These are phyloP conservation scores for Cervus canadensis DNA, from an alignment of 2,113 vertebrate species.

Conservation along the genomic window DNA sequence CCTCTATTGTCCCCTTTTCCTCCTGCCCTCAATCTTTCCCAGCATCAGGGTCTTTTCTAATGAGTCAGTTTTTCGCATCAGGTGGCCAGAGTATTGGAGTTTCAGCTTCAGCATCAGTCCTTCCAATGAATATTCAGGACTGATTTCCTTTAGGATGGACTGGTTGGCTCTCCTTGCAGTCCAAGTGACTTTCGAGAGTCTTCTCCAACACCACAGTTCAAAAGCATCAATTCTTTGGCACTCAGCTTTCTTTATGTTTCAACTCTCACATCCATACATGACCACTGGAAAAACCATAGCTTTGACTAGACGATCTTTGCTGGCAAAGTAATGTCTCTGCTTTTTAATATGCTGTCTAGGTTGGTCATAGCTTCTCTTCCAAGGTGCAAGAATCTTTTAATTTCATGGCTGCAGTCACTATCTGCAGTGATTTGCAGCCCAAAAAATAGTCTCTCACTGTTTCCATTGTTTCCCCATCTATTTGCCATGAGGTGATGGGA, in stretches of 20 bases:
- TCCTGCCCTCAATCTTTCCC: neutral
- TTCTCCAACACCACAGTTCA: neutral
- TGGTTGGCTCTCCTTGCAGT: neutral
- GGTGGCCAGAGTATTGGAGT: neutral
- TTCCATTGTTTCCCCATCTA: neutral
- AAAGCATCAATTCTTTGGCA: neutral
- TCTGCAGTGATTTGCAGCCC: neutral
- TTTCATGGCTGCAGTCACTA: neutral
- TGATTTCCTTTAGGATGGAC: neutral
- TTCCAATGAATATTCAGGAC: neutral
- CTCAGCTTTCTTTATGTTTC: neutral
- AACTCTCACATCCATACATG: neutral
- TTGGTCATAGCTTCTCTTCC: neutral
- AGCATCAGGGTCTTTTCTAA: neutral
- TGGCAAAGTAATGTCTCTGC: neutral
- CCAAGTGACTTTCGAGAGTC: neutral
- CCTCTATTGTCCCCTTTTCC: neutral
- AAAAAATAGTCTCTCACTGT: neutral
- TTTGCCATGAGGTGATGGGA: neutral
- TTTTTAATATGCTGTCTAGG: neutral
- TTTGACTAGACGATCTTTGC: neutral
- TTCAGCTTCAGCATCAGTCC: neutral
- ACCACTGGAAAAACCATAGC: neutral
- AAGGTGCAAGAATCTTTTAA: neutral
- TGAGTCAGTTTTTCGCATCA: fast-evolving